A percentile compares a stretch with the other conserved stretches of the same genome.
These are phyloP conservation scores for Carassius auratus DNA, from an alignment of 2,113 vertebrate genomes.

Conservation along the genomic window DNA sequence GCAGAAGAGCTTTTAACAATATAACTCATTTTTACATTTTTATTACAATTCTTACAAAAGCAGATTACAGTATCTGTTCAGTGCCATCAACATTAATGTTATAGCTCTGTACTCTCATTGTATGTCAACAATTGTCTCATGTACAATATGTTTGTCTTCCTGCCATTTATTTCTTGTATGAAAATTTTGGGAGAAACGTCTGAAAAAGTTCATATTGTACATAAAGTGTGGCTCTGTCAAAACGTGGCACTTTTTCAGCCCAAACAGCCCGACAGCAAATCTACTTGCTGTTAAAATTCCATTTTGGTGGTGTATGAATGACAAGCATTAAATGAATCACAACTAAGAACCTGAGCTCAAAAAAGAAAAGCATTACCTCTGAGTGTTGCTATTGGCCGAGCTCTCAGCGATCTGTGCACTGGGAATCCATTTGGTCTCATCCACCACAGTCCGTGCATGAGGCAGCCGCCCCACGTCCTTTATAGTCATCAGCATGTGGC, in stretches of 20 bases:
- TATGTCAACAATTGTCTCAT: neutral
- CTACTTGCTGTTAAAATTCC: neutral
- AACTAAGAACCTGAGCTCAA: neutral
- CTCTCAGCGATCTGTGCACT: conserved; percentile 80
- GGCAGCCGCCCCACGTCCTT: conserved; percentile 91
- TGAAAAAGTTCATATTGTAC: neutral
- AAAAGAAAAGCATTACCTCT: conserved; percentile 24
- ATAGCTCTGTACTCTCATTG: neutral
- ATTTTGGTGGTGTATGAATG: neutral
- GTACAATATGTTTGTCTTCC: neutral
- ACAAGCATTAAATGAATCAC: neutral
- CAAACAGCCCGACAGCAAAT: neutral
- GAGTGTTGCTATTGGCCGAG: conserved; percentile 52
- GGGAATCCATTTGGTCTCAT: conserved; percentile 87
- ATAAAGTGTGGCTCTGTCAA: neutral
- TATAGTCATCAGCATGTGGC: conserved; percentile 86
- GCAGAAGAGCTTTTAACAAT: neutral
- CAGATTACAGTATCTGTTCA: neutral
- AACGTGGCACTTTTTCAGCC: neutral
- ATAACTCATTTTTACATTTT: neutral
- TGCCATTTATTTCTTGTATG: neutral
- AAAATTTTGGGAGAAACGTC: neutral
- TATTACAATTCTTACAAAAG: neutral
- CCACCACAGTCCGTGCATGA: conserved; percentile 86
- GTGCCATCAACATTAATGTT: neutral